phyloP scores from a whole-genome alignment of 2,797 vertebrate genomes.

The Xiphorhynchus erythropygius region DNA sequence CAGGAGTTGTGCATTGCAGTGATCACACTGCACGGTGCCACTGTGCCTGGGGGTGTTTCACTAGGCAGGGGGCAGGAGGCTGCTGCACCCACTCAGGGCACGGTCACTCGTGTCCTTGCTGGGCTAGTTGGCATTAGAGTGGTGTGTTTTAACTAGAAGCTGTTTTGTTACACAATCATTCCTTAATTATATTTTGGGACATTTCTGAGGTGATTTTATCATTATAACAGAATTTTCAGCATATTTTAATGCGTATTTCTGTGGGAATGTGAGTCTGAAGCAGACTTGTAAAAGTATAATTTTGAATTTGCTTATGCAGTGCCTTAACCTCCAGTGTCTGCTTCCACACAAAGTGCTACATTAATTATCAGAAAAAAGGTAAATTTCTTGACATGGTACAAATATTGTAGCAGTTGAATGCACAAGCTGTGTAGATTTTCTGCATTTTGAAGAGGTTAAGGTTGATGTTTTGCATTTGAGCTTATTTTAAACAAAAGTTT shows the following conservation, averaged over 20 bases:
- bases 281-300: background rate
- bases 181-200: accelerated
- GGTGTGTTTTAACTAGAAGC: accelerated
- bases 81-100: accelerated
- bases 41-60: accelerated
- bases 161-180: accelerated
- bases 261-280: background rate
- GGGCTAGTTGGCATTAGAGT: accelerated
- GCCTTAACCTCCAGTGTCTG: background rate
- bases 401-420: background rate
- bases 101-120: accelerated
- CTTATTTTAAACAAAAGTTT: background rate
- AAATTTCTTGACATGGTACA: accelerated
- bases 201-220: accelerated
- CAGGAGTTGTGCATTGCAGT: background rate
- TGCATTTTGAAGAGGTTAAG: background rate
- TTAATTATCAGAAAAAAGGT: background rate
- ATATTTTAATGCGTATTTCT: accelerated
- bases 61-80: too few species aligned
- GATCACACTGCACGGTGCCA: accelerated
- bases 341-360: accelerated
- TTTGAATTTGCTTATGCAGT: background rate
- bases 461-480: accelerated
- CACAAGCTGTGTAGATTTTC: accelerated
- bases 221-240: accelerated